Percentiles rank a stretch among this genome's conserved stretches.
phyloP scores from a whole-genome alignment of 2,113 vertebrate genomes.

The Psophia crepitans region DNA sequence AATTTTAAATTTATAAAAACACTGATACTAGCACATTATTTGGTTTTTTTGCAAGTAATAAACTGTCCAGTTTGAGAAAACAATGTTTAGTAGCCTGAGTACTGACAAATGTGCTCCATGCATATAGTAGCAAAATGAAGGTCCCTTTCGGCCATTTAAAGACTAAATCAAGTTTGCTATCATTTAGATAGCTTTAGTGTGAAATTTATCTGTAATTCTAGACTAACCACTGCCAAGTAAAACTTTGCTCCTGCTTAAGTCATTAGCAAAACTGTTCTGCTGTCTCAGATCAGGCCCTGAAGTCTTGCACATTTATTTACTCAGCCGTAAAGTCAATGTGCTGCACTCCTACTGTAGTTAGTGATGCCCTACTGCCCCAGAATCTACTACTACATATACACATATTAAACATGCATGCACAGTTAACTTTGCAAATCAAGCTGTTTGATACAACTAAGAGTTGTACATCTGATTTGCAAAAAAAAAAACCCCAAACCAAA shows the following conservation, averaged over 20 bases:
- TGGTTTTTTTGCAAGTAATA: background rate
- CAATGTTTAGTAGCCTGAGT: background rate
- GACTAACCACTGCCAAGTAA: background rate
- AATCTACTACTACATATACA: background rate
- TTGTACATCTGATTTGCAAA: background rate
- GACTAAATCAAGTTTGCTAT: background rate
- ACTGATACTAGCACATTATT: background rate
- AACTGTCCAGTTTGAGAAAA: background rate
- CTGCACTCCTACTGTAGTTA: background rate
- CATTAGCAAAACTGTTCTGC: background rate
- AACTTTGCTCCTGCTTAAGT: background rate
- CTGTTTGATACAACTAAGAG: background rate
- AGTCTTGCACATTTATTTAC: background rate
- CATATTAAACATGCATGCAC: background rate
- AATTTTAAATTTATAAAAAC: background rate
- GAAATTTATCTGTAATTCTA: background rate
- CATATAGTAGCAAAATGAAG: background rate
- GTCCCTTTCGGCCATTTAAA: background rate
- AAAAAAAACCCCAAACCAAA: too few species aligned
- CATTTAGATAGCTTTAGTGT: background rate
- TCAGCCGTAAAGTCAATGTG: background rate
- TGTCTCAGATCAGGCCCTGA: background rate
- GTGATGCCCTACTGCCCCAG: background rate
- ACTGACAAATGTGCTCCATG: background rate
- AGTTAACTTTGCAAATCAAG: background rate